A percentile compares a stretch with the other conserved stretches of the same genome.
phyloP scores from a whole-genome alignment of 2,797 vertebrate genomes.

The Echeneis naucrates region DNA sequence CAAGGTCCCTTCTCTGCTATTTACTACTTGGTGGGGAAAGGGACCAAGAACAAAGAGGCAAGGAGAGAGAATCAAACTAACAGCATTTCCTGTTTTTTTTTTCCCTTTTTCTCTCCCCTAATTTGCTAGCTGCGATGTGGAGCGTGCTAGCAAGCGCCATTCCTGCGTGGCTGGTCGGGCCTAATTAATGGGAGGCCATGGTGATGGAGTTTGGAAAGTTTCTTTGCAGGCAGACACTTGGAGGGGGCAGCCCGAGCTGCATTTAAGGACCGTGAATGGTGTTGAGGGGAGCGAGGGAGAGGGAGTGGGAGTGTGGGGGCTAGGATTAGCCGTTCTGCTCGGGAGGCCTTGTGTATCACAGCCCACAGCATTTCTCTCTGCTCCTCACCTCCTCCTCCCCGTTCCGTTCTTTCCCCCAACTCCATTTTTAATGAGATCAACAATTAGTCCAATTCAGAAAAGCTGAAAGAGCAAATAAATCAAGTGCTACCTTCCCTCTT shows the following conservation, averaged over 20 bases:
- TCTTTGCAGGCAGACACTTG: slow-evolving; percentile 74
- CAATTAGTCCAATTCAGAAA: slow-evolving; percentile 86
- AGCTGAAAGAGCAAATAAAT: slow-evolving; percentile 82
- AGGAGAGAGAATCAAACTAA: slow-evolving; percentile 65
- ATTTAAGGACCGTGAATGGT: slow-evolving; percentile 77
- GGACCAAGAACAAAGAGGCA: slow-evolving; percentile 68
- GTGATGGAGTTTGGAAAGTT: slow-evolving; percentile 85
- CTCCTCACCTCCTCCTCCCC: slow-evolving; percentile 59
- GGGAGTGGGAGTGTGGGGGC: slow-evolving; percentile 62
- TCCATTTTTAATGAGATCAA: slow-evolving; percentile 87
- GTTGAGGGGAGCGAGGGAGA: slow-evolving; percentile 62
- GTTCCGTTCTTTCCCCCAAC: slow-evolving; percentile 73
- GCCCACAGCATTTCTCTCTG: slow-evolving; percentile 79
- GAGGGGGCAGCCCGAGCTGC: slow-evolving; percentile 70
- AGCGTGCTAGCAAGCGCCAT: slow-evolving; percentile 71
- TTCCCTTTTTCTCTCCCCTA: slow-evolving; percentile 63
- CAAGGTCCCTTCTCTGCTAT: slow-evolving; percentile 60
- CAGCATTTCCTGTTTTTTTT: slow-evolving; percentile 64
- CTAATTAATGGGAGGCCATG: slow-evolving; percentile 84
- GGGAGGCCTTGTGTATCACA: slow-evolving; percentile 85
- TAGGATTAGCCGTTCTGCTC: slow-evolving; percentile 88
- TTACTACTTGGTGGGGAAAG: slow-evolving; percentile 62
- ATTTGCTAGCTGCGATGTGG: slow-evolving; percentile 78
- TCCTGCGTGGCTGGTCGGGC: slow-evolving; percentile 77
- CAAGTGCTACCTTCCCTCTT: slow-evolving; percentile 52